Conservation (phyloP, 2,797 vertebrate genomes). For the Dermochelys coriacea region DNA sequence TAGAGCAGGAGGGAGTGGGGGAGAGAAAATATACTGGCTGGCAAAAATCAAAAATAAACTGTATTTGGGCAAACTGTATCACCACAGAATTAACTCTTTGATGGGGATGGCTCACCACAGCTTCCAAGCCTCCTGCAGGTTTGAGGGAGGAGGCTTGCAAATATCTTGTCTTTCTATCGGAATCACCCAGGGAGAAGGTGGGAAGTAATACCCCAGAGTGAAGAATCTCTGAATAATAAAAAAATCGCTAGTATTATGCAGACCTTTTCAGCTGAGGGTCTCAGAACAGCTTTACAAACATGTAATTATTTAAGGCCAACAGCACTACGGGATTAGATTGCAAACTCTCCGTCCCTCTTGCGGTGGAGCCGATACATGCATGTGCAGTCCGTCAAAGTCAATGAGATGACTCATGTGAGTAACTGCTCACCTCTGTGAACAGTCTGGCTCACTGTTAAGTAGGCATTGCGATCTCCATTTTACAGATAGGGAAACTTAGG, state of each 20-base stretch:
- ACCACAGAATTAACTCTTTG: constrained; percentile 42
- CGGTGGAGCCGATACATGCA: accelerated
- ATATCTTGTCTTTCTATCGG: not conserved
- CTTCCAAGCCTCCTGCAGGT: accelerated
- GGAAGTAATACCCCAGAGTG: not conserved
- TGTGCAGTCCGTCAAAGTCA: accelerated
- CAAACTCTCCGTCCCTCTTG: accelerated
- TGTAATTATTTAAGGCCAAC: not conserved
- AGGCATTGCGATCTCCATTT: not conserved
- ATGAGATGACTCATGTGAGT: not conserved
- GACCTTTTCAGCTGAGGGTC: not conserved
- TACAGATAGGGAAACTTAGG: not conserved
- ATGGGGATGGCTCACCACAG: not conserved
- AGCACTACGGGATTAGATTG: not conserved
- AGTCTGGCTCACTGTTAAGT: not conserved
- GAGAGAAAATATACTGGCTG: constrained; percentile 6
- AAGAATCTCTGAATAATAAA: not conserved
- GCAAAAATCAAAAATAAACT: not conserved
- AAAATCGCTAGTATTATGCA: not conserved
- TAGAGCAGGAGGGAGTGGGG: not conserved
- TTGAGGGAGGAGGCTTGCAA: not conserved
- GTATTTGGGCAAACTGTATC: not conserved
- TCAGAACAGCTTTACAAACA: not conserved
- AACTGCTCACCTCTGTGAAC: accelerated
- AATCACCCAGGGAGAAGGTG: too few species aligned